Evolutionary conservation across 1,140 invertebrate genomes (phyloP).

Genomic region (Antheraea mylitta): DNA sequence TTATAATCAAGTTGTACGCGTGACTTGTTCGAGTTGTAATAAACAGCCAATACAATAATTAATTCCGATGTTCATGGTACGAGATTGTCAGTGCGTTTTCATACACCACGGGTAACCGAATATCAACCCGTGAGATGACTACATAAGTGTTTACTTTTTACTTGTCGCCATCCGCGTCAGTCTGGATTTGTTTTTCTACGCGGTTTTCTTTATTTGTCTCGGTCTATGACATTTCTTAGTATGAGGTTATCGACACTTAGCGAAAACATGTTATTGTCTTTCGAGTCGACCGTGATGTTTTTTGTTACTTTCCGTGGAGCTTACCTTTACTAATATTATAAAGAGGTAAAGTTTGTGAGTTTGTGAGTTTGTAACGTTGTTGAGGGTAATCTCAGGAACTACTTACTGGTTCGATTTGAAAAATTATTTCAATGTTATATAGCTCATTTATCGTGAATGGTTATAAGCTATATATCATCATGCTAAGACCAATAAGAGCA

Average conservation of each 20-base stretch:
- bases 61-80: background rate
- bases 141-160: background rate
- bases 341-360: too few species aligned
- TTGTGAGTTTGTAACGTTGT: too few species aligned
- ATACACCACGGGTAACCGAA: constrained; percentile 1
- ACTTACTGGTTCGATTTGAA: too few species aligned
- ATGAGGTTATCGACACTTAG: background rate
- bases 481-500: too few species aligned
- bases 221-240: background rate
- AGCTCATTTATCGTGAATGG: too few species aligned
- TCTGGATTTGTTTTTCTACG: background rate
- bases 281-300: background rate
- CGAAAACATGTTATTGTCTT: background rate
- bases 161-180: background rate
- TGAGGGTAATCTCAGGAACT: too few species aligned
- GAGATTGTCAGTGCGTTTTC: background rate
- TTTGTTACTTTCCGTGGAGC: background rate
- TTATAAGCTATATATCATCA: too few species aligned
- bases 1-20: background rate
- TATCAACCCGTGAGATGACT: background rate
- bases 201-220: background rate
- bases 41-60: background rate
- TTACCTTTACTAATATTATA: too few species aligned
- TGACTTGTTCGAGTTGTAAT: background rate
- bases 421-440: too few species aligned